Base-by-base conservation (phyloP, 2,113 vertebrate genomes). In the Chinchilla lanigera region DNA sequence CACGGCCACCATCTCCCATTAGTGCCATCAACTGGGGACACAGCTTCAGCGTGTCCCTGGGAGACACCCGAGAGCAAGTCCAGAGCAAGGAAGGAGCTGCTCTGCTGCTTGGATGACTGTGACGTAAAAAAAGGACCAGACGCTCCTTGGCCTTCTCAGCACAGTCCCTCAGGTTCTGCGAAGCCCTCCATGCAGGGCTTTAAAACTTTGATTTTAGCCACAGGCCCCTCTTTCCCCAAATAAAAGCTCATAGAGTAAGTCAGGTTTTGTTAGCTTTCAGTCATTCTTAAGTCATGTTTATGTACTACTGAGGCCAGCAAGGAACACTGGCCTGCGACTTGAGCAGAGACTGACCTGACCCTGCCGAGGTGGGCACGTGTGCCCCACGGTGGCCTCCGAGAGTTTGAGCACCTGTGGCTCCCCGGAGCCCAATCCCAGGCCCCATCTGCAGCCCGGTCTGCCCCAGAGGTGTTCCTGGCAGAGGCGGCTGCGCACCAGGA, bases 361-460 rank as follows among this genome's bases (percentile, higher is more conserved):
- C 22, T 11, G 0, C 14, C 0, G 6, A 12, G 35, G 7, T 13
- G 20, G 38, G 20, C 28, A 0, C 16, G 30, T 2, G 12, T 0
- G 8, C 41, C 3, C 50, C n/a, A 11, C 38, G 24, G n/a, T 4
- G 41, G 19, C 22, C 13, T 12, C 4, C 2, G 44, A 14, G 73
- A 2, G 19, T 47, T 28, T 75, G 41, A 26, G 44, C 12, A 44
- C 41, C 44, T 47, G 12, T 77, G 41, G 24, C 26, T 75, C 71
- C 71, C 71, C 7, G 67, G 35, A 38, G 44, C 52, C 2, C 0
- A 1, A 22, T 16, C 35, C 44, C 17, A 26, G 50, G 41, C n/a
- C 22, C 28, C 0, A 12, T 71, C 81, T 26, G 8, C 13, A 44
- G 47, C 61, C 9, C 54, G 5, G 3, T 19, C 16, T 35, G 5